Conservation (phyloP, 2,113 vertebrate species). For the Pleuronectes platessa region DNA sequence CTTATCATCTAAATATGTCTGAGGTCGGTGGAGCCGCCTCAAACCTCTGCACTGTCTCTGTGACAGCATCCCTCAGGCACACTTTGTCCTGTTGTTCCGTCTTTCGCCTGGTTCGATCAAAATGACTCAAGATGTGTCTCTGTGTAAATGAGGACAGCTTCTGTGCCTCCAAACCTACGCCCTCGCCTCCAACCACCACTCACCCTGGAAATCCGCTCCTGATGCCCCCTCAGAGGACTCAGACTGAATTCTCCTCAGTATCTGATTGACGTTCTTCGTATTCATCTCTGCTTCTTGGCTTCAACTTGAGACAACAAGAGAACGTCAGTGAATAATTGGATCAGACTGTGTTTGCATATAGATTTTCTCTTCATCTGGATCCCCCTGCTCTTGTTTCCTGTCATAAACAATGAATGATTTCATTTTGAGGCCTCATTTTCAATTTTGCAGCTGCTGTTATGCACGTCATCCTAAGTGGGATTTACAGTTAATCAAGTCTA, state of each 20-base stretch:
- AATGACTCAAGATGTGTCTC: background rate
- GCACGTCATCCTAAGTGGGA: background rate
- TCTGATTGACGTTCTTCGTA: too few species aligned
- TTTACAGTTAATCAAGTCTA: background rate
- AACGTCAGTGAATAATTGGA: too few species aligned
- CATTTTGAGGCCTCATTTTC: background rate
- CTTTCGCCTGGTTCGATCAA: background rate
- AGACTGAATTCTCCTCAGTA: too few species aligned
- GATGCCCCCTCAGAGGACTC: too few species aligned
- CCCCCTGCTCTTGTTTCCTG: background rate
- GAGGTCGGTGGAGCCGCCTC: constrained; percentile 8
- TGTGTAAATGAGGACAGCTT: background rate
- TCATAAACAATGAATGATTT: background rate
- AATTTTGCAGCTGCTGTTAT: background rate
- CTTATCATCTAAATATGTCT: constrained; percentile 31
- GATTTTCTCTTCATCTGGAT: background rate
- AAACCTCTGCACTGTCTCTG: background rate
- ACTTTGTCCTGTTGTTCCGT: background rate
- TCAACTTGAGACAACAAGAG: too few species aligned
- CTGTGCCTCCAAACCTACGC: background rate
- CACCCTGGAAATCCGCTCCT: too few species aligned
- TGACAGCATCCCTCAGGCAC: constrained; percentile 26
- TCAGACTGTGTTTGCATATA: background rate
- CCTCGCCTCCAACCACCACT: background rate
- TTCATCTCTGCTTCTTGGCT: too few species aligned